These are phyloP conservation scores for Pithys albifrons DNA, from an alignment of 2,113 vertebrate species.

Conservation along the genomic window DNA sequence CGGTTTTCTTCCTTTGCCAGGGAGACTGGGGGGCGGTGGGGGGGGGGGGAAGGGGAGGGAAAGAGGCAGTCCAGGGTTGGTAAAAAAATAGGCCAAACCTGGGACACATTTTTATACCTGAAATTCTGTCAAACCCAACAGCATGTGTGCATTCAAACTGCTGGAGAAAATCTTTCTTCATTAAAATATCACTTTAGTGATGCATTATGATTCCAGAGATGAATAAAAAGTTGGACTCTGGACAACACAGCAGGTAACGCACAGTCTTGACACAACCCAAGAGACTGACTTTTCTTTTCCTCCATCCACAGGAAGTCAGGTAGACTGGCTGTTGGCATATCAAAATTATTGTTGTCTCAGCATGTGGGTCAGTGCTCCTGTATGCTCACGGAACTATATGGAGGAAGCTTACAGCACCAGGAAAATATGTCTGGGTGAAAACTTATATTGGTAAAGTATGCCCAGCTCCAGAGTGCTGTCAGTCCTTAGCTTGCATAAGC, in stretches of 20 bases:
- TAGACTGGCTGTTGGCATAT: neutral
- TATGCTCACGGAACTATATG: neutral
- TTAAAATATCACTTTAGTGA: neutral
- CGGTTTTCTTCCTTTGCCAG: no score
- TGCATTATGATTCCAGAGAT: neutral
- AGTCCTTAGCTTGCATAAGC: neutral
- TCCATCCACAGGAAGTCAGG: neutral
- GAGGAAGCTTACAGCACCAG: slow-evolving; percentile 42
- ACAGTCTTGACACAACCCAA: neutral
- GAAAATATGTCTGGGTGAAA: slow-evolving; percentile 57
- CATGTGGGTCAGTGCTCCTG: neutral
- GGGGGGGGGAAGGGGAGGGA: no score
- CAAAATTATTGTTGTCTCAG: neutral
- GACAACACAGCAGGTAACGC: neutral
- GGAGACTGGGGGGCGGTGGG: no score
- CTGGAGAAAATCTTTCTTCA: neutral
- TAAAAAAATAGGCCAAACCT: no score
- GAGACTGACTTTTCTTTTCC: neutral
- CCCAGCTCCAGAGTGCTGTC: neutral
- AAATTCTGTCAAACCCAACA: neutral
- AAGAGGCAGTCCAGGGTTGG: no score
- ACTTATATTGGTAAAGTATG: slow-evolving; percentile 26
- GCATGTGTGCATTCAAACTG: neutral
- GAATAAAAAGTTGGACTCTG: neutral
- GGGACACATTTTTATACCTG: neutral